A percentile compares a stretch with the other conserved stretches of the same genome.
phyloP scores from a whole-genome alignment of 2,113 vertebrate species.

The Anseranas semipalmata region DNA sequence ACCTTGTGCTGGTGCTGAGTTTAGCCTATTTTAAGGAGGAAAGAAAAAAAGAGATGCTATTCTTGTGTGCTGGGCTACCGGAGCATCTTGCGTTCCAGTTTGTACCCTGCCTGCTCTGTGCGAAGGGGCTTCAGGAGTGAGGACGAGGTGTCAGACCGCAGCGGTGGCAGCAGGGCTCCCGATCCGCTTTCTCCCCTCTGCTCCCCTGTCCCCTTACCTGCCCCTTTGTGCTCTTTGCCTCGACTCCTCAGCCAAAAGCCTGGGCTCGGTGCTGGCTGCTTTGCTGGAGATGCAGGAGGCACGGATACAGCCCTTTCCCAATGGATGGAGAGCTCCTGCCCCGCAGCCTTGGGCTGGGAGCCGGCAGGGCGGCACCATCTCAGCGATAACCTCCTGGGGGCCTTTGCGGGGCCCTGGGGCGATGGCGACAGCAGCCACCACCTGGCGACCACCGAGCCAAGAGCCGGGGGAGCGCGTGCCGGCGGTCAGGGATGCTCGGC shows the following conservation, averaged over 20 bases:
- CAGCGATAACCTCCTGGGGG: neutral
- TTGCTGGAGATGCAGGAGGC: neutral
- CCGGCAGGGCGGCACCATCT: too few relatives aligned
- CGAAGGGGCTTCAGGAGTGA: neutral
- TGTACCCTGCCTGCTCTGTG: neutral
- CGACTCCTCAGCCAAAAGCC: neutral
- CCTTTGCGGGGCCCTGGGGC: fast-evolving
- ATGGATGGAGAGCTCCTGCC: fast-evolving
- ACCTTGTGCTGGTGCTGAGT: neutral
- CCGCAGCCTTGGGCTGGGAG: fast-evolving
- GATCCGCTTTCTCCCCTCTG: neutral
- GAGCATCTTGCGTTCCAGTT: neutral
- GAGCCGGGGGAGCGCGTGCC: neutral
- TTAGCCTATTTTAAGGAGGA: neutral
- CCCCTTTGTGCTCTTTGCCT: neutral
- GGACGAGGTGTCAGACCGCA: neutral
- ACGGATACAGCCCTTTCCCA: neutral
- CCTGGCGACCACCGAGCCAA: too few relatives aligned
- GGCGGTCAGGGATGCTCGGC: neutral
- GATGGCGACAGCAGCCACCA: fast-evolving
- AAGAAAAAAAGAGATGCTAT: neutral
- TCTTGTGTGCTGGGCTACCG: neutral
- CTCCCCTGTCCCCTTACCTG: neutral
- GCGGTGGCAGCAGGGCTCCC: neutral
- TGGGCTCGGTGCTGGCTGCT: neutral